These are phyloP conservation scores for Eulimnadia texana DNA, from an alignment of 1,140 invertebrate genomes.

Conservation along the genomic window DNA sequence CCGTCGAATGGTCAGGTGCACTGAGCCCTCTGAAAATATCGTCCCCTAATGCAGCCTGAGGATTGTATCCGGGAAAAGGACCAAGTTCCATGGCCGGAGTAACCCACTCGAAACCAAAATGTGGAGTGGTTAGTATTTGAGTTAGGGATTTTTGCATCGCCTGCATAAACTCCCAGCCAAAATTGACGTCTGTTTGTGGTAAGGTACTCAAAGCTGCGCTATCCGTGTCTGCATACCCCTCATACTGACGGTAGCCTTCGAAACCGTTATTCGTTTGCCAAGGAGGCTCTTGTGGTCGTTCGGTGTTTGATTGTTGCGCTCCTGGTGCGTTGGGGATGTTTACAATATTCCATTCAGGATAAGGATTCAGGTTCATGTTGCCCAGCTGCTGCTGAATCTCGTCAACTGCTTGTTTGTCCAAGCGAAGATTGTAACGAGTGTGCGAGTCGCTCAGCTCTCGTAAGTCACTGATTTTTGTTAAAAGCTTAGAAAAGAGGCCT, in stretches of 20 bases:
- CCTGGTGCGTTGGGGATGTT: neutral
- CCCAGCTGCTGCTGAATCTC: constrained; percentile 26
- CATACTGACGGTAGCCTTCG: neutral
- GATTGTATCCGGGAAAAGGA: neutral
- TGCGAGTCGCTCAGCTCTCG: constrained; percentile 38
- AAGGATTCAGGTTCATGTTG: constrained; percentile 24
- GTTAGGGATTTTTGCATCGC: constrained; percentile 6
- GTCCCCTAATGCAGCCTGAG: neutral
- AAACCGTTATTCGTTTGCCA: neutral
- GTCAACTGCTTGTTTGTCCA: constrained; percentile 24
- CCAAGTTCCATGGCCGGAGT: neutral
- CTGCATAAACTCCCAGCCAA: constrained; percentile 4
- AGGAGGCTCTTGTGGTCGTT: neutral
- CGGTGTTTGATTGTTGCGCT: neutral
- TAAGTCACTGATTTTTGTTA: constrained; percentile 37
- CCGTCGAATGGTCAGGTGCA: too few relatives aligned
- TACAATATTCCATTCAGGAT: constrained; percentile 13
- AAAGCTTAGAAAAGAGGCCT: constrained; percentile 34
- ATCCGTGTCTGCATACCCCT: neutral
- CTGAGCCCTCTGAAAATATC: neutral
- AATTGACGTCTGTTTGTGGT: neutral
- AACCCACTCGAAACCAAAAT: constrained; percentile 5
- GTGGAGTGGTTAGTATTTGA: neutral
- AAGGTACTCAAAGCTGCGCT: neutral
- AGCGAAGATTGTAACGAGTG: constrained; percentile 32